A percentile compares a stretch with the other conserved stretches of the same genome.
Evolutionary conservation across 1,140 invertebrate species (phyloP).

Genomic region (Lasaia peninsularis): DNA sequence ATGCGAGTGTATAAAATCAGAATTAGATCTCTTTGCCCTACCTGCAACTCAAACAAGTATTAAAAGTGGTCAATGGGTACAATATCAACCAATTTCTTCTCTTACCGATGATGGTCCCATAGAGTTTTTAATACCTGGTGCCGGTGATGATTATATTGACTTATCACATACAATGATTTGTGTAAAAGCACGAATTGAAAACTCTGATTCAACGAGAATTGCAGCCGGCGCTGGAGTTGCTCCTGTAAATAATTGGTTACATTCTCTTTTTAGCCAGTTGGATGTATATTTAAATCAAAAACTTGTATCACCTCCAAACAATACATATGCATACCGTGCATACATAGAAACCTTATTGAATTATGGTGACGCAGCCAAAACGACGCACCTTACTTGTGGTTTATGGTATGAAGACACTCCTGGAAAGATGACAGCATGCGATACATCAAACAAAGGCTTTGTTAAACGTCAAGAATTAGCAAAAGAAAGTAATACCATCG

Average conservation of each 20-base stretch:
- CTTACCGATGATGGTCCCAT: constrained; percentile 40
- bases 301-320: constrained; percentile 54
- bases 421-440: constrained; percentile 32
- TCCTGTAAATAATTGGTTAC: too few species aligned
- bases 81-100: constrained; percentile 61
- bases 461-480: constrained; percentile 30
- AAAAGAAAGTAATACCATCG: constrained; percentile 28
- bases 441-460: constrained; percentile 36
- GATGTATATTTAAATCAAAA: constrained; percentile 68
- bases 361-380: constrained; percentile 54
- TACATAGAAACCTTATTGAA: constrained; percentile 63
- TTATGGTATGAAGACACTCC: constrained; percentile 37
- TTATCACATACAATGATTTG: constrained; percentile 51
- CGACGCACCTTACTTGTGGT: constrained; percentile 47
- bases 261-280: constrained; percentile 60
- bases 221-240: constrained; percentile 25
- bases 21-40: constrained; percentile 67
- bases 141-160: constrained; percentile 55
- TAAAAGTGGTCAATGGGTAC: constrained; percentile 41
- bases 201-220: constrained; percentile 28
- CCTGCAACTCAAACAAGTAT: constrained; percentile 62
- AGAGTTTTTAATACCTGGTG: constrained; percentile 46
- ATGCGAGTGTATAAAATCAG: constrained; percentile 46
- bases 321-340: constrained; percentile 63
- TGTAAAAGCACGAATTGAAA: constrained; percentile 42